Evolutionary conservation across 2,797 vertebrate genomes (phyloP), one percentile per base, ranked within the genome.

Genomic region (Tamandua tetradactyla): DNA sequence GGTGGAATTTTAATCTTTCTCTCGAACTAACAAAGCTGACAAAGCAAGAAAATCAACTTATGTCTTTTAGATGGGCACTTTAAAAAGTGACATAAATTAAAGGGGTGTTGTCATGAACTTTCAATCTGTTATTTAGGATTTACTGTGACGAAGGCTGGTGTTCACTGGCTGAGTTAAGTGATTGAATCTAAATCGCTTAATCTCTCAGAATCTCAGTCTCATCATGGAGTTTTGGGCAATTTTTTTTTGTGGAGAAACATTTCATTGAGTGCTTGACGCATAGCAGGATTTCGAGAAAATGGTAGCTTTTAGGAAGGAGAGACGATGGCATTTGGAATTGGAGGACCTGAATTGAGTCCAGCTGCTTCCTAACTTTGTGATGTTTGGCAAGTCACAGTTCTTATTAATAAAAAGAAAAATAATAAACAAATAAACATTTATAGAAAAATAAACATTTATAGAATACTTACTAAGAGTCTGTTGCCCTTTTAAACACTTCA

Each of bases 1-100:
- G 47, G 69, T 66, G 64, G 22, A 42, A 82, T 94, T 55, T 83
- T 86, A 95, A 94, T 96, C 71, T 84, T 74, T 66, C 61, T 94
- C 80, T 95, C 81, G 92, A 90, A 80, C 88, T 94, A 91, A 94
- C 89, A 94, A 95, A 95, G 87, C 87, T 82, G 93, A 82, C 93
- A 88, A 90, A 92, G 85, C 68, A 88, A 94, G 87, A 83, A 95
- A 94, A 88, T 95, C 74, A 79, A 84, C 86, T 90, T 87, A 89
- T 90, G 85, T 55, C 92, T 89, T 85, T 86, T 76, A 84, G 55
- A 84, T 79, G 64, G 75, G 64, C 79, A 68, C 87, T 92, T 78
- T 32, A 71, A 80, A 90, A 91, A 86, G 90, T 32, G 80, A 87
- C 44, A 20, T 23, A 57, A 35, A 85, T 81, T 52, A 59, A 92